Conservation (phyloP, 2,113 vertebrate genomes). For the Eptesicus fuscus region DNA sequence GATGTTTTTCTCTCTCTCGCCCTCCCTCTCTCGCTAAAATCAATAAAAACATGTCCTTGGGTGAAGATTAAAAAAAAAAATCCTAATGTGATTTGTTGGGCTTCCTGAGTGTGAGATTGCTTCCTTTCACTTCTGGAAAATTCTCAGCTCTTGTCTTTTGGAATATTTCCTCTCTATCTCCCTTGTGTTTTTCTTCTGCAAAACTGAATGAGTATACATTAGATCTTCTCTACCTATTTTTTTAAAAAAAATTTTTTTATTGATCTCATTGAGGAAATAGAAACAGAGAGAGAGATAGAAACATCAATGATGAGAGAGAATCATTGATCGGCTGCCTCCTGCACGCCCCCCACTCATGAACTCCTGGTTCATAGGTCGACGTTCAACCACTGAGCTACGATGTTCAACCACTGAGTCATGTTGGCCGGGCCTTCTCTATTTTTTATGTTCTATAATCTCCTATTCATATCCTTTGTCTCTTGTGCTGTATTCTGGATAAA, state of each 20-base stretch:
- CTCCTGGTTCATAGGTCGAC: too few species aligned
- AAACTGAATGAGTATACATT: not conserved
- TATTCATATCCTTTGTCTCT: not conserved
- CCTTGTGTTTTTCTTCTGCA: not conserved
- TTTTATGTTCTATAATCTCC: not conserved
- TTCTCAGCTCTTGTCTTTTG: not conserved
- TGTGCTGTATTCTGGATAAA: not conserved
- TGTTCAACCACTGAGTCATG: too few species aligned
- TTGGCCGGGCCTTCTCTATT: not conserved
- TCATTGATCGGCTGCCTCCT: too few species aligned
- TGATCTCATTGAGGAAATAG: too few species aligned
- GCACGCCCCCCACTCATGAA: too few species aligned
- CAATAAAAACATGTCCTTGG: not conserved
- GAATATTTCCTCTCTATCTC: not conserved
- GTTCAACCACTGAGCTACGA: too few species aligned
- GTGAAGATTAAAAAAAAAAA: not conserved
- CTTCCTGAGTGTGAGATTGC: not conserved
- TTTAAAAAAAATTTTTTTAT: too few species aligned
- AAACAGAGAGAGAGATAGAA: too few species aligned
- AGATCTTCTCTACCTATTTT: not conserved
- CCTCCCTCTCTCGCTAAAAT: not conserved
- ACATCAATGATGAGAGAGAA: too few species aligned
- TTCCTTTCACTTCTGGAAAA: not conserved
- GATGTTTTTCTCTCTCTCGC: not conserved
- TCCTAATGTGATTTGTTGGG: not conserved